These are phyloP conservation scores for Megaceryle torquata DNA, from an alignment of 2,113 vertebrate species.

Conservation along the genomic window DNA sequence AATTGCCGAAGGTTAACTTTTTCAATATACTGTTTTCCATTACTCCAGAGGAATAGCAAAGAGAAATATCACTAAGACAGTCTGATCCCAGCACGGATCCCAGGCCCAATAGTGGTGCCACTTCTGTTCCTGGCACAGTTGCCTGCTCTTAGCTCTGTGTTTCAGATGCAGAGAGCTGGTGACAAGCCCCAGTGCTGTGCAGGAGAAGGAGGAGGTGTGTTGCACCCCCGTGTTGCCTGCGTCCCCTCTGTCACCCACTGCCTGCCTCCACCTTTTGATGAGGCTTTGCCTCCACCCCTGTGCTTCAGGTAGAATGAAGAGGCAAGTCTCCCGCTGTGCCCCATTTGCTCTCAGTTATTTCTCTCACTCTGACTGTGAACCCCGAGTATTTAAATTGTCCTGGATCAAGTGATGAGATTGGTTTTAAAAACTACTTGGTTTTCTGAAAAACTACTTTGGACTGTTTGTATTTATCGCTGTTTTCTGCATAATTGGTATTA, in stretches of 20 bases:
- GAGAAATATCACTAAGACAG: background rate
- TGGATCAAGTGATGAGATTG: accelerated
- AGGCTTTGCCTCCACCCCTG: background rate
- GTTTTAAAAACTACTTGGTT: background rate
- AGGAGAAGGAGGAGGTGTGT: background rate
- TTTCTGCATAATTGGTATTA: background rate
- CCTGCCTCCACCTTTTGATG: background rate
- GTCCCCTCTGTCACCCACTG: background rate
- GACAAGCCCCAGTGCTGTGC: background rate
- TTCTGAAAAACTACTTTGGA: background rate
- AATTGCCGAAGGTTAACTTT: slow-evolving; percentile 14
- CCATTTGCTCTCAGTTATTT: background rate
- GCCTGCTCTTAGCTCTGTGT: background rate
- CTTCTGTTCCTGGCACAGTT: background rate
- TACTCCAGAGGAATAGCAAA: background rate
- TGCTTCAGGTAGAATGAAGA: background rate
- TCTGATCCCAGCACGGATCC: background rate
- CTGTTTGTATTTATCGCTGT: background rate
- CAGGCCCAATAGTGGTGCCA: background rate
- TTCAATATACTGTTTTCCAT: background rate
- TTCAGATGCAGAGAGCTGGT: background rate
- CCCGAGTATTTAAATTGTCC: background rate
- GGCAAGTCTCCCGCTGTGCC: background rate
- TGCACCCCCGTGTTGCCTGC: background rate
- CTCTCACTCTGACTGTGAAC: background rate